These are phyloP conservation scores for Tuberolachnus salignus DNA, from an alignment of 2,888 invertebrate genomes.

Conservation along the genomic window DNA sequence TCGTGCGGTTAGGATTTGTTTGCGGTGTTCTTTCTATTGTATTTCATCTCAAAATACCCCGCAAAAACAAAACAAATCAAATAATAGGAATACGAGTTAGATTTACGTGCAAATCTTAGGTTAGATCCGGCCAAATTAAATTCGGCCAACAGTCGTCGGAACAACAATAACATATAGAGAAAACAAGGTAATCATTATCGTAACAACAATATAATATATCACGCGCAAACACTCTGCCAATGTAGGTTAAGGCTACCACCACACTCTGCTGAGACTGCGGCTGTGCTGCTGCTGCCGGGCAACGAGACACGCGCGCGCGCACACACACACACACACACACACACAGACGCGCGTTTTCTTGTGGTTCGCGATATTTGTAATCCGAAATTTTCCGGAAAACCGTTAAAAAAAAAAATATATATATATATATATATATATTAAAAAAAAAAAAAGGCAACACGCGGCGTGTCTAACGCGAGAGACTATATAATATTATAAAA, in stretches of 20 bases:
- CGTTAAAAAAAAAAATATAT: neutral
- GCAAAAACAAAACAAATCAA: too few relatives aligned
- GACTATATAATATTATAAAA: constrained; percentile 2
- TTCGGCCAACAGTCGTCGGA: neutral
- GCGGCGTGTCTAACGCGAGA: constrained; percentile 22
- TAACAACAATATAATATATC: constrained; percentile 10
- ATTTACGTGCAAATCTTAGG: too few relatives aligned
- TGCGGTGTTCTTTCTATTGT: too few relatives aligned
- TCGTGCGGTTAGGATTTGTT: too few relatives aligned
- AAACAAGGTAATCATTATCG: neutral
- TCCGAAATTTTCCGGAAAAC: constrained; percentile 40
- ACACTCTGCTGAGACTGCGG: neutral
- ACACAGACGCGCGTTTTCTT: constrained; percentile 14
- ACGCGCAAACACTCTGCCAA: neutral
- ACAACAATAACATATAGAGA: neutral
- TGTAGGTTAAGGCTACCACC: constrained; percentile 45
- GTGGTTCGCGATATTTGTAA: constrained; percentile 9
- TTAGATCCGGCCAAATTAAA: too few relatives aligned
- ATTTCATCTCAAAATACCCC: too few relatives aligned
- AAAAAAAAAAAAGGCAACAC: neutral
- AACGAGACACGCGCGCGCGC: neutral
- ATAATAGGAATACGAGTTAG: too few relatives aligned
- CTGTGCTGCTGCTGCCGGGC: neutral
- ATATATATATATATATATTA: too few relatives aligned
- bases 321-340: too few relatives aligned